Evolutionary conservation across 2,113 vertebrate species (phyloP).

Genomic region (Podarcis muralis): DNA sequence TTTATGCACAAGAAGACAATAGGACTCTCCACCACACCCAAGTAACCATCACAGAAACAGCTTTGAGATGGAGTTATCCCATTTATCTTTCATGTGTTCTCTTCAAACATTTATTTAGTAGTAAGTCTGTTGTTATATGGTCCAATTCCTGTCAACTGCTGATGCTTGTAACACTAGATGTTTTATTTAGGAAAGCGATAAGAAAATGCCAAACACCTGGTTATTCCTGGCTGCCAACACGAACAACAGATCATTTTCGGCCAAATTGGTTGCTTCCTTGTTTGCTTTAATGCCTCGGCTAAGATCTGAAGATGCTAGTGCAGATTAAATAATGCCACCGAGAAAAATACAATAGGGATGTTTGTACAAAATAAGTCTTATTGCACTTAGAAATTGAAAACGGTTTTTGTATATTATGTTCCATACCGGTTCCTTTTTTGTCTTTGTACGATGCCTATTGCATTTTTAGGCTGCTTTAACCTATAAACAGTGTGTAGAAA

Average conservation of each 20-base stretch:
- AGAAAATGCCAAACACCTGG: conserved; percentile 59
- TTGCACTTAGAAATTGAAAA: neutral
- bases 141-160: conserved; percentile 26
- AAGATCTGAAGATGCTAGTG: neutral
- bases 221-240: conserved; percentile 52
- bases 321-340: neutral
- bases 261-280: conserved; percentile 51
- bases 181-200: conserved; percentile 55
- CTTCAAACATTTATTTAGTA: conserved; percentile 14
- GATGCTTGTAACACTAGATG: conserved; percentile 31
- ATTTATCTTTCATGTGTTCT: neutral
- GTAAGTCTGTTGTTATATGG: conserved; percentile 52
- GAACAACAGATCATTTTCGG: conserved; percentile 24
- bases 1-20: conserved; percentile 2
- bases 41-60: conserved; percentile 16
- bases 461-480: no score
- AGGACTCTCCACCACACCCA: neutral
- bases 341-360: neutral
- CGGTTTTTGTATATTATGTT: neutral
- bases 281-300: conserved; percentile 25
- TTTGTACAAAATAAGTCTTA: neutral
- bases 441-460: neutral
- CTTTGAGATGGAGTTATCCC: conserved; percentile 5
- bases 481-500: no score
- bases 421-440: no score